Base-by-base conservation (phyloP, 2,113 vertebrate genomes). In the Onychostoma macrolepis region DNA sequence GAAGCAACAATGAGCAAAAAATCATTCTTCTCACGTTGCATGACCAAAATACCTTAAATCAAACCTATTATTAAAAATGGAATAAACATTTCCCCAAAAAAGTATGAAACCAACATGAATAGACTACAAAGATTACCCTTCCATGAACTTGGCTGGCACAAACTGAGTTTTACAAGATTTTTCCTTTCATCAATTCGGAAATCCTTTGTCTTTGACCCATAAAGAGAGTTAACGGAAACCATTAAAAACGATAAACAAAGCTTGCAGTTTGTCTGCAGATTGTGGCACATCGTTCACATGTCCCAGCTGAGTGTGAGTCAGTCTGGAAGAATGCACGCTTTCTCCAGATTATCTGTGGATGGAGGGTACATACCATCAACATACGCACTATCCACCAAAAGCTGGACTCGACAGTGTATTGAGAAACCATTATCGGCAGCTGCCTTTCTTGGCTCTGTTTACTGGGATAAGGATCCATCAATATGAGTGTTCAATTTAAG, bases 341-440 rank as follows among this genome's bases (percentile, higher is more conserved):
- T 84, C 74, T 83, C 72, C 53, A 56, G 82, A 84, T 85, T 87
- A 87, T 89, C 82, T 87, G 80, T 83, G 80, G 79, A 78, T 83
- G 80, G 67, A 84, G 77, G 84, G 74, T 85, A 89, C 77, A 74
- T 15, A 67, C 61, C 82, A 69, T 50, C 50, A 50, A 67, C 81
- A 65, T 85, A 85, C 67, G 41, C 67, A 72, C 36, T 56, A 69
- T 72, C 28, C 53, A 43, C 75, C 61, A 65, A 71, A 82, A 61
- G 6, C 36, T 87, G 41, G 67, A 75, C 79, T 82, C 4, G 45
- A 21, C 45, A 17, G 83, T 48, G n/a, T 78, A 41, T 89, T 87
- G 86, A 87, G 79, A 65, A 87, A 87, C 69, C 72, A 38, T 81
- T 85, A 89, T 89, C 86, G 33, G 72, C 88, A 89, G 83, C 83